Conservation (phyloP, 2,113 vertebrate species). For the Tapirus terrestris region DNA sequence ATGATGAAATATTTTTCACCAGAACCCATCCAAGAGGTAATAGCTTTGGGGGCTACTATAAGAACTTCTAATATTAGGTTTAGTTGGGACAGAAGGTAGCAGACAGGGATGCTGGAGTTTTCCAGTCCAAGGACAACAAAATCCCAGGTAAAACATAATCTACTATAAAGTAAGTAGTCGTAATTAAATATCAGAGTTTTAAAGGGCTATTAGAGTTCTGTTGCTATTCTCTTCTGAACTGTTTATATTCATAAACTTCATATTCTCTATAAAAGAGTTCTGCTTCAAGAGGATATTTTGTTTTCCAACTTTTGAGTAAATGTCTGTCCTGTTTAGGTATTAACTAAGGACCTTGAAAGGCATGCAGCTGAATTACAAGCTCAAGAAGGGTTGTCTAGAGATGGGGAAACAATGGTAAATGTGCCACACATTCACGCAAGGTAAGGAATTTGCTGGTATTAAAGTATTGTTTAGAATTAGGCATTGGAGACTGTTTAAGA, state of each 20-base stretch:
- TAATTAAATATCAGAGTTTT: slow-evolving; percentile 33
- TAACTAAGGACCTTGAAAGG: slow-evolving; percentile 95
- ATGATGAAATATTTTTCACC: neutral
- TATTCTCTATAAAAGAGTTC: slow-evolving; percentile 22
- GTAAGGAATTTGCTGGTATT: slow-evolving; percentile 79
- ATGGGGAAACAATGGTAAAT: slow-evolving; percentile 91
- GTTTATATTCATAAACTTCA: slow-evolving; percentile 32
- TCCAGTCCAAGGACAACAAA: neutral
- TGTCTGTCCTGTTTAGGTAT: slow-evolving; percentile 86
- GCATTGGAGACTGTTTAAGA: neutral
- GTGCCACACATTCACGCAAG: slow-evolving; percentile 95
- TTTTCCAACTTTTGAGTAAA: slow-evolving; percentile 50
- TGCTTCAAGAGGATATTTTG: slow-evolving; percentile 37
- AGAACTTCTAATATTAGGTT: slow-evolving; percentile 35
- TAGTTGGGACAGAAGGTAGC: slow-evolving; percentile 11
- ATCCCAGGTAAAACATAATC: neutral
- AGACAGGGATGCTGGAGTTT: neutral
- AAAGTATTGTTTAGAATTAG: neutral
- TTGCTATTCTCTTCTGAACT: neutral
- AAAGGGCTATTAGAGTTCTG: neutral
- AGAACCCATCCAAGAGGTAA: neutral
- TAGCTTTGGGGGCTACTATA: neutral
- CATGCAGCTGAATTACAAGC: slow-evolving; percentile 93
- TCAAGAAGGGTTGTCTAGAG: slow-evolving; percentile 90
- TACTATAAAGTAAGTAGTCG: neutral